Conservation (phyloP, 2,888 invertebrate species). For the Apoda limacodes region DNA sequence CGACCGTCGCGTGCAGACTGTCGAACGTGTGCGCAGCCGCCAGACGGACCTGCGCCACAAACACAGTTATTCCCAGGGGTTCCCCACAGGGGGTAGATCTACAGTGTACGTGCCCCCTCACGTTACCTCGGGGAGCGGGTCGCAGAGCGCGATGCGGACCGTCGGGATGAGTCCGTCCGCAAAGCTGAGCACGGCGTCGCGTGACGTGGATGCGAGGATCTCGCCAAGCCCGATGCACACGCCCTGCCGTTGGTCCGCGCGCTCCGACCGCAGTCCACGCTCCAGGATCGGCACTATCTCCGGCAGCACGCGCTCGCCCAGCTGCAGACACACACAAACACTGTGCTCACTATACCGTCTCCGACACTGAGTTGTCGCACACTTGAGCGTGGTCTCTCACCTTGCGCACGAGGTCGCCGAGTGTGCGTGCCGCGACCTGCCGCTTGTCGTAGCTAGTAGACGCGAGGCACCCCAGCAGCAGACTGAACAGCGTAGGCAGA, state of each 20-base stretch:
- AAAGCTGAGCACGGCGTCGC: slow-evolving; percentile 89
- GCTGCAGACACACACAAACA: slow-evolving; percentile 28
- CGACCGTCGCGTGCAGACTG: slow-evolving; percentile 94
- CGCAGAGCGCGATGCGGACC: slow-evolving; percentile 93
- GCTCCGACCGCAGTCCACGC: slow-evolving; percentile 89
- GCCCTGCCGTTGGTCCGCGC: slow-evolving; percentile 96
- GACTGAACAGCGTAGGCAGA: slow-evolving; percentile 90
- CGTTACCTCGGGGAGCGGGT: slow-evolving; percentile 93
- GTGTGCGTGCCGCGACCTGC: slow-evolving; percentile 95
- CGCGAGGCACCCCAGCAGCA: slow-evolving; percentile 93
- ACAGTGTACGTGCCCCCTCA: too few species aligned
- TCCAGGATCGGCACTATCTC: slow-evolving; percentile 99
- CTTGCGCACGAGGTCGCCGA: slow-evolving; percentile 97
- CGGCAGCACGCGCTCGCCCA: slow-evolving; percentile 96
- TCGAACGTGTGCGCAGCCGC: slow-evolving; percentile 98
- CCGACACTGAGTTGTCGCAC: not conserved
- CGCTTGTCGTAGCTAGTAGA: slow-evolving; percentile 96
- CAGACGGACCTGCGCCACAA: too few species aligned
- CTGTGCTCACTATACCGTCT: not conserved
- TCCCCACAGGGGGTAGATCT: too few species aligned
- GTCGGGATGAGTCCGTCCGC: slow-evolving; percentile 76
- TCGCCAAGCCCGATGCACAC: slow-evolving; percentile 98
- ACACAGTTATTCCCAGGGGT: too few species aligned
- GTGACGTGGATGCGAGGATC: slow-evolving; percentile 96
- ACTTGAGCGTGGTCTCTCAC: slow-evolving; percentile 20